Evolutionary conservation across 1,140 invertebrate species (phyloP).

Genomic region (Neodiprion fabricii): DNA sequence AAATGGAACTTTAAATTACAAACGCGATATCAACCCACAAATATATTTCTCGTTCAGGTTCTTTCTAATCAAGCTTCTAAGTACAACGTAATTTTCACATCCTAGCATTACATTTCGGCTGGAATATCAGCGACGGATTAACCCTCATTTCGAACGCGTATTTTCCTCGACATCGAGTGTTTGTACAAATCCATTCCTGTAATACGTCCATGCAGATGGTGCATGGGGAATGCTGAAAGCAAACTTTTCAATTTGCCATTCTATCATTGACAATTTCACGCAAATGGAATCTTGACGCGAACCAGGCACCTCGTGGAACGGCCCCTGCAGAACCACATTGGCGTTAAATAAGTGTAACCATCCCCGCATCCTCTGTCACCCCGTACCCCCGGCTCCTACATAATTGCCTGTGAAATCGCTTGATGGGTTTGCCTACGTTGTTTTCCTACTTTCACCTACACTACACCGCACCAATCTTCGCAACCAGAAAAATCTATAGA

Average conservation of each 20-base stretch:
- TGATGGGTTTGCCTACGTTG: conserved; percentile 37
- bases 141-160: too few relatives aligned
- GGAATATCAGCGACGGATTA: too few relatives aligned
- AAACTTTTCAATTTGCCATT: conserved; percentile 57
- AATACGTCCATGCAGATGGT: background rate
- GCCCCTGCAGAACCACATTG: conserved; percentile 57
- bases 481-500: too few relatives aligned
- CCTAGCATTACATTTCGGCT: too few relatives aligned
- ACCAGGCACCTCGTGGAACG: conserved; percentile 22
- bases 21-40: too few relatives aligned
- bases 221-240: conserved; percentile 36
- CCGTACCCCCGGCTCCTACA: conserved; percentile 12
- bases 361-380: conserved; percentile 12
- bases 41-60: too few relatives aligned
- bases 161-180: too few relatives aligned
- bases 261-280: conserved; percentile 59
- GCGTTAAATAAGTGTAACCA: conserved; percentile 63
- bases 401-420: conserved; percentile 57
- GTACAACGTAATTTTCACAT: too few relatives aligned
- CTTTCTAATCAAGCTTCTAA: too few relatives aligned
- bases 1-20: too few relatives aligned
- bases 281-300: conserved; percentile 50
- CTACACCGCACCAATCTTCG: conserved; percentile 21
- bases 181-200: too few relatives aligned
- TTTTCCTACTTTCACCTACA: conserved; percentile 4